Evolutionary conservation across 2,888 invertebrate genomes (phyloP), one percentile per base, ranked within the genome.

Genomic region (Caradrina clavipalpis): DNA sequence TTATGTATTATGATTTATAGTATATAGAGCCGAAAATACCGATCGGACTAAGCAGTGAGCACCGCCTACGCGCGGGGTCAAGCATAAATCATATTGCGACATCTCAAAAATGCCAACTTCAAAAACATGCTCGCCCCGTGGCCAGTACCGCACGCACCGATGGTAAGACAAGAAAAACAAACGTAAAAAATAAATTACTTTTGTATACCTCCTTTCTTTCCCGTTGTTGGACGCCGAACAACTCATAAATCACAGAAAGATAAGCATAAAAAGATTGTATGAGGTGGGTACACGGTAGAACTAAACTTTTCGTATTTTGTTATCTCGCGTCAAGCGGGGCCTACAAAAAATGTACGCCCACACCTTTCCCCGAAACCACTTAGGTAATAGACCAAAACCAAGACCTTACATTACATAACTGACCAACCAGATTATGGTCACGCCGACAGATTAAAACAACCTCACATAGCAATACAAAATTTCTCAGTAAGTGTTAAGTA

Each of bases 191-290:
- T 95, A 95, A 95, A 96, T 95, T 93, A 95, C 95, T 94, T 95
- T 96, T 95, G 96, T 96, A 94, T 95, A 93, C 94, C 94, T 95
- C 92, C 94, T 94, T 94, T 94, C 95, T 95, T 95, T 93, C 92
- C 94, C 95, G 95, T 95, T 94, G 95, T 92, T 93, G 95, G 94
- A 94, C 94, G 93, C 94, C 94, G 95, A 95, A 95, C 93, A 91
- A 92, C 89, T 91, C 93, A 94, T 96, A 96, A 96, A 96, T 96
- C 95, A 95, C 94, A 93, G 91, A 94, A 94, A 96, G 96, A 96
- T 96, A 96, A 96, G 95, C 96, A 95, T 95, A 95, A 95, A 95
- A 94, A 95, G 95, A 95, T 95, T 95, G 95, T 95, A 95, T 95
- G 94, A 95, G 93, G 92, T 92, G 90, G 93, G 92, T 94, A 95